Evolutionary conservation across 2,888 invertebrate species (phyloP).

Genomic region (Caradrina kadenii): DNA sequence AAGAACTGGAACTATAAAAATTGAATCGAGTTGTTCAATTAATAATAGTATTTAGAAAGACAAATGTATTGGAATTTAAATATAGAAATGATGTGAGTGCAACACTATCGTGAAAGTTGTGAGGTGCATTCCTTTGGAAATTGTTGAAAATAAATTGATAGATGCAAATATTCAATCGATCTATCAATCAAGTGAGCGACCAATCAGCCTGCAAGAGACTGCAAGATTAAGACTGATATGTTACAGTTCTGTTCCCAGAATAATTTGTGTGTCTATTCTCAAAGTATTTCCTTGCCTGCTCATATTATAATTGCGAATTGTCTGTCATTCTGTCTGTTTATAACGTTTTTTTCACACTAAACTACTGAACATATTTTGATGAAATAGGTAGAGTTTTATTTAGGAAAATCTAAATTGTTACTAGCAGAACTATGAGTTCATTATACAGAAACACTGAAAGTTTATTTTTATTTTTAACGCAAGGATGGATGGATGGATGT

Average conservation of each 20-base stretch:
- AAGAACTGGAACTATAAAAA: conserved; percentile 36
- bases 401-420: too few species aligned
- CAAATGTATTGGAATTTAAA: conserved; percentile 7
- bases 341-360: too few species aligned
- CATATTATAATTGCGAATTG: too few species aligned
- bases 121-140: conserved; percentile 1
- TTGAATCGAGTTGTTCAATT: conserved; percentile 9
- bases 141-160: neutral
- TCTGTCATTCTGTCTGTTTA: too few species aligned
- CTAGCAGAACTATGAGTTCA: too few species aligned
- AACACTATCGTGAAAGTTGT: conserved; percentile 3
- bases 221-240: neutral
- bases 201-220: neutral
- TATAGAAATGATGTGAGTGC: conserved; percentile 26
- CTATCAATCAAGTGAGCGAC: neutral
- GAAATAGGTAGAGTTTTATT: too few species aligned
- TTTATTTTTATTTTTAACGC: too few species aligned
- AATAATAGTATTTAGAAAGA: conserved; percentile 22
- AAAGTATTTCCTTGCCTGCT: neutral
- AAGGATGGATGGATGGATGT: too few species aligned
- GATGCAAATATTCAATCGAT: conserved; percentile 3
- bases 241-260: neutral
- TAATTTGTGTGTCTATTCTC: neutral
- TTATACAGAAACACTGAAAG: too few species aligned
- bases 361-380: too few species aligned